Evolutionary conservation across 2,888 invertebrate genomes (phyloP).

Genomic region (Capitulum mitella): DNA sequence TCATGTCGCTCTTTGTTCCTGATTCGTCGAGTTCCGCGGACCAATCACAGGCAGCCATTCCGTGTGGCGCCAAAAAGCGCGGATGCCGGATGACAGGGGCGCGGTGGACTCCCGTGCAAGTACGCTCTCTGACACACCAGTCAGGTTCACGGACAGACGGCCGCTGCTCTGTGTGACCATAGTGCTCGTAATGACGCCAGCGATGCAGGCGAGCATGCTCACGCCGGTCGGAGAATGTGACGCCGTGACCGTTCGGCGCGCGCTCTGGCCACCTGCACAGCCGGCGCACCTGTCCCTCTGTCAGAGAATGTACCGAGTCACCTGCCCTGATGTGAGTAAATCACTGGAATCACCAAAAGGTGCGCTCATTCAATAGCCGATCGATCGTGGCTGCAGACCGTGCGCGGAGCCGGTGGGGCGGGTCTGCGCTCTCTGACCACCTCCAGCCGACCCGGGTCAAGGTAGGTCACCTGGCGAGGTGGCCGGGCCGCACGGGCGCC

Average conservation of each 20-base stretch:
- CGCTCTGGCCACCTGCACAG: neutral
- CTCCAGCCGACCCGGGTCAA: too few species aligned
- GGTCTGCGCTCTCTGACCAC: too few species aligned
- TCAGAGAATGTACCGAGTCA: constrained; percentile 12
- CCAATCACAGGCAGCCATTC: neutral
- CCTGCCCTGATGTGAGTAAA: constrained; percentile 18
- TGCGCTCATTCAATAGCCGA: constrained; percentile 16
- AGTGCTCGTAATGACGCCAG: neutral
- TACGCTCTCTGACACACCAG: neutral
- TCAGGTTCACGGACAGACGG: too few species aligned
- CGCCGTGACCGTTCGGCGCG: too few species aligned
- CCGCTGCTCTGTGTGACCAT: too few species aligned
- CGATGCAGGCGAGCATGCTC: too few species aligned
- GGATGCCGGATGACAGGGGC: neutral
- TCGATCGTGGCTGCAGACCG: constrained; percentile 4
- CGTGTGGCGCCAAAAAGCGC: neutral
- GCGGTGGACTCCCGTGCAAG: neutral
- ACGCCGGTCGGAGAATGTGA: too few species aligned
- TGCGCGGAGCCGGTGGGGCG: neutral
- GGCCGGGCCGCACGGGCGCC: too few species aligned
- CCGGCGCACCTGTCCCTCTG: neutral
- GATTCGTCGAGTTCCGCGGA: neutral
- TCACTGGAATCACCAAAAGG: constrained; percentile 23
- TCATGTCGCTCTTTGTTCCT: too few species aligned
- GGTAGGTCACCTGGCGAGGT: too few species aligned